A percentile compares a stretch with the other conserved stretches of the same genome.
phyloP scores from a whole-genome alignment of 2,888 invertebrate species.

The Habroteleia sp. region DNA sequence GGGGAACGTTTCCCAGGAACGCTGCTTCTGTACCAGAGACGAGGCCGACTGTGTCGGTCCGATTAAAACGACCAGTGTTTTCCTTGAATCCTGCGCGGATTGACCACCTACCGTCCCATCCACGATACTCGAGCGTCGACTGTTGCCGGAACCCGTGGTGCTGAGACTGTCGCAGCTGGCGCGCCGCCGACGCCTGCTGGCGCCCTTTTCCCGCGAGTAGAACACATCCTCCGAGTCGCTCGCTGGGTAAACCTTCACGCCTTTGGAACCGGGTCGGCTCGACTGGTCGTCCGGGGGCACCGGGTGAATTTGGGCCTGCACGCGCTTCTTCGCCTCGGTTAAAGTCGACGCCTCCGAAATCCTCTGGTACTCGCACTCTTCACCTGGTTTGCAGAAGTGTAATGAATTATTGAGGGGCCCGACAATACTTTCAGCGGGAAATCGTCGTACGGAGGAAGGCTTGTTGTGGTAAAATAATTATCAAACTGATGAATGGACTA shows the following conservation, averaged over 20 bases:
- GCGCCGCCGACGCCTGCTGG: constrained; percentile 76
- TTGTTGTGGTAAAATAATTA: background rate
- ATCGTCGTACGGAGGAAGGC: too few relatives aligned
- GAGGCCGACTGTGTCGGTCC: constrained; percentile 75
- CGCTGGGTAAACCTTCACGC: constrained; percentile 82
- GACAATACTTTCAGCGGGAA: too few relatives aligned
- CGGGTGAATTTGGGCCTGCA: constrained; percentile 82
- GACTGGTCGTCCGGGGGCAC: constrained; percentile 73
- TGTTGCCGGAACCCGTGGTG: constrained; percentile 82
- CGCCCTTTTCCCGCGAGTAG: constrained; percentile 76
- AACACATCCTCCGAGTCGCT: constrained; percentile 84
- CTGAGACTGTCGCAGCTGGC: constrained; percentile 83
- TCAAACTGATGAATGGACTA: too few relatives aligned
- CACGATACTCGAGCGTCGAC: constrained; percentile 83
- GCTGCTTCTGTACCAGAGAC: constrained; percentile 83
- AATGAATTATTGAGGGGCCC: too few relatives aligned
- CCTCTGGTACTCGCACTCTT: constrained; percentile 83
- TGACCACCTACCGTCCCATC: constrained; percentile 76
- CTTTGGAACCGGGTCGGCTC: constrained; percentile 67
- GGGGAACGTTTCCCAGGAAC: constrained; percentile 86
- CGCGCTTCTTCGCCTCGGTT: constrained; percentile 80
- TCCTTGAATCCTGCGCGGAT: constrained; percentile 77
- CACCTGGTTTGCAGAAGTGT: constrained; percentile 63
- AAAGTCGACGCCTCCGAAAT: constrained; percentile 82
- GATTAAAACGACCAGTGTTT: constrained; percentile 83